Evolutionary conservation across 2,888 invertebrate species (phyloP), one percentile per base, ranked within the genome.

Genomic region (Clitarchus hookeri): DNA sequence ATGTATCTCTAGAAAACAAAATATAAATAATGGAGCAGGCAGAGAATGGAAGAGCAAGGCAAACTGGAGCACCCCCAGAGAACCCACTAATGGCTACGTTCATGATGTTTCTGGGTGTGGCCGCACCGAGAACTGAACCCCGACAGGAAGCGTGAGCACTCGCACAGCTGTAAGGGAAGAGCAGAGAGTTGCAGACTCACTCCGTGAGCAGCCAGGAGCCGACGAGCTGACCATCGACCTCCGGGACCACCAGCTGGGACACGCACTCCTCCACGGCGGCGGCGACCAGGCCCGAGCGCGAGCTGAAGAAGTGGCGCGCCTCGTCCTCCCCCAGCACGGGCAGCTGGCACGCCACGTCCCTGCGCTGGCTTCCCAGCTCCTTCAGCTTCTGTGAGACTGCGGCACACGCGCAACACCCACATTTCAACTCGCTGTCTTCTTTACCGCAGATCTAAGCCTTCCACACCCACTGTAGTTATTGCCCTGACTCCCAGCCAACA

Each of bases 191-290:
- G 36, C 36, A 36, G 36, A 92, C 94, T 92, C 93, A 97, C 97
- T 97, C 96, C 48, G 97, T 96, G 54, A 97, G 91, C 86, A 97
- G 92, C 96, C 96, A 97, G 79, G 95, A 94, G 78, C 96, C 96
- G 86, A 95, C 90, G 85, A 96, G 92, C 88, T 94, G 94, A 48
- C 96, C 96, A 91, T 96, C 96, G 79, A 93, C 91, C 87, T 94
- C 94, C 84, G 94, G 93, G 87, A 95, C 94, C 87, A 96, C 90
- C 78, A 96, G 91, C 25, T 92, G 93, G 0, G 94, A 93, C 84
- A 94, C 94, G 89, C 96, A 95, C 89, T 96, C 95, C 86, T 94
- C 93, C 79, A 96, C 93, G 6, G 96, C 96, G 88, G 93, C 93
- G 89, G 96, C 95, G 19, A 96, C 94, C 23, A 96, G 94, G 44